Base-by-base conservation (phyloP, 2,888 invertebrate species). In the Acanthosepion pharaonis region DNA sequence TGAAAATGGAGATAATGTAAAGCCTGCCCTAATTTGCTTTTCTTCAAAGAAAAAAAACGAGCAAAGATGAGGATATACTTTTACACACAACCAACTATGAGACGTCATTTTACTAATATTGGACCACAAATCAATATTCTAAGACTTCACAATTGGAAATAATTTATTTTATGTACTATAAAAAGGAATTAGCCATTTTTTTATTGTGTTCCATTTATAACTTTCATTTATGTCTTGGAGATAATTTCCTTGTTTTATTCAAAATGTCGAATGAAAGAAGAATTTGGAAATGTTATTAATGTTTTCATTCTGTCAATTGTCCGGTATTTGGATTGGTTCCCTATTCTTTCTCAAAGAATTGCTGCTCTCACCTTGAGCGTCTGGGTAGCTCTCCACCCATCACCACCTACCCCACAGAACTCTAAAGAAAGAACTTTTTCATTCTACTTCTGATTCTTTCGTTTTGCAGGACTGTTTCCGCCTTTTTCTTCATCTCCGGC, bases 211-310 rank as follows among this genome's bases (percentile, higher is more conserved):
- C 25, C 5, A 92, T 92, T 92, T 92, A 9, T 33, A 20, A 28
- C 11, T 25, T 33, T 28, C 49, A 15, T 33, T 28, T 42, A n/a
- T 20, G 42, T 93, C 28, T 53, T 42, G 93, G n/a, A 53, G 49
- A 49, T 51, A 93, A 93, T 93, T 51, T 93, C 53, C 93, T 93
- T 93, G 93, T 53, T 93, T 49, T 93, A 48, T 53, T 93, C n/a
- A 48, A 53, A 28, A 93, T 42, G 53, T 48, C n/a, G 93, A 51
- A 93, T 42, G 28, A 33, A 42, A 28, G 53, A 93, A 93, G n/a
- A 48, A 93, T 48, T 51, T 53, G 28, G 93, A 53, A 93, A 93
- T 5, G 28, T 53, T 53, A 93, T 53, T 93, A 51, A 28, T 49
- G 53, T 51, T 8, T 93, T 51, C 49, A 28, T 53, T 93, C n/a